Base-by-base conservation (phyloP, 2,797 vertebrate species). In the Bradypus variegatus region DNA sequence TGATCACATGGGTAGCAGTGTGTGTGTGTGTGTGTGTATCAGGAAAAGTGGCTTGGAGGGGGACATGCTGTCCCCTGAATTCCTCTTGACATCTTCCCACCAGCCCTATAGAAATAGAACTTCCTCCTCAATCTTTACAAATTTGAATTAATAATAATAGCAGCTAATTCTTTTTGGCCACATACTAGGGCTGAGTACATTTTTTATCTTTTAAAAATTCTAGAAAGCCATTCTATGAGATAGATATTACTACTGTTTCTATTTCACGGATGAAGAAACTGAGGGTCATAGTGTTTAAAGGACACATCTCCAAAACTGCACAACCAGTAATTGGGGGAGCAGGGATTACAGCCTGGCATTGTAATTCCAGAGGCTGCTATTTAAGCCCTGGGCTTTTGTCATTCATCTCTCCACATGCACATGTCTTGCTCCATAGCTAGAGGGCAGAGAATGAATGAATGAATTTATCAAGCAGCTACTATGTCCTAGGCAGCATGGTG, bases 401-500 rank as follows among this genome's bases (percentile, higher is more conserved):
- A 23, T 58, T 53, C 15, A 10, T 72, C 50, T 64, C 50, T 27
- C 84, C 25, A 15, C 1, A 13, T 29, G 48, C 38, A 65, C 8
- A 4, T 31, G 16, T 31, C 78, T 58, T 36, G 12, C 62, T 36
- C 62, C 55, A 18, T 31, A 5, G 15, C 13, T 18, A 38, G 67
- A 86, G 62, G 86, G 23, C 45, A 69, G 45, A 41, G 23, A 60
- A 41, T n/a, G 33, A 64, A 21, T 19, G 55, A 70, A 76, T 81
- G 62, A 13, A 9, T 15, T 25, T 31, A 53, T 6, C 60, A 31
- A 80, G 60, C 45, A 18, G 23, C n/a, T 83, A 0, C 29, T 65
- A 1, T 31, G 50, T 21, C 11, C 53, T 3, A 1, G 11, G 23
- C 13, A 21, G 21, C 1, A 0, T 31, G 60, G n/a, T 2, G n/a